Evolutionary conservation across 2,888 invertebrate genomes (phyloP).

Genomic region (Terebella lapidaria): DNA sequence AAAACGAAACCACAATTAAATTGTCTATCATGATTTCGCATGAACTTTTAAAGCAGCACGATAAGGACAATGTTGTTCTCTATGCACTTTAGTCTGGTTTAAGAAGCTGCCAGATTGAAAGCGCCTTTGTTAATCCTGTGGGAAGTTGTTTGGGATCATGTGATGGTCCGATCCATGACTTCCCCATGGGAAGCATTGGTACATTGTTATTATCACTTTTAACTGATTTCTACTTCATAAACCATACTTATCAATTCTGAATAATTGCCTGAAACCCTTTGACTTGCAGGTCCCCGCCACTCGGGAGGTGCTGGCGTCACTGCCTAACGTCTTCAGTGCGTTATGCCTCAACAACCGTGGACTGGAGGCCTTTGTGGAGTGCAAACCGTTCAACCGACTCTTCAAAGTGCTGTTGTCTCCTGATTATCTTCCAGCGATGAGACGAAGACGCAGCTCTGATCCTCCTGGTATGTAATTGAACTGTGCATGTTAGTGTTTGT

Average conservation of each 20-base stretch:
- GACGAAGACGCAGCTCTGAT: slow-evolving; percentile 73
- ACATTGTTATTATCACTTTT: not conserved
- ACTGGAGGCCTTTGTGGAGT: slow-evolving; percentile 70
- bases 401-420: slow-evolving; percentile 71
- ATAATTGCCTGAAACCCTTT: not conserved
- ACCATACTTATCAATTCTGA: not conserved
- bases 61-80: not conserved
- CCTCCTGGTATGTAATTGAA: slow-evolving; percentile 44
- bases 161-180: not conserved
- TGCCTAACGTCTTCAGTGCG: slow-evolving; percentile 79
- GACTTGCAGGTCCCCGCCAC: slow-evolving; percentile 57
- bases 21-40: not conserved
- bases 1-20: not conserved
- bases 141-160: not conserved
- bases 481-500: no score
- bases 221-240: not conserved
- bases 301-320: slow-evolving; percentile 66
- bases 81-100: not conserved
- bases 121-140: not conserved
- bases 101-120: not conserved
- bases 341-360: slow-evolving; percentile 78
- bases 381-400: slow-evolving; percentile 72
- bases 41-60: not conserved
- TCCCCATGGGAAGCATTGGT: not conserved
- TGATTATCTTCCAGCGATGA: slow-evolving; percentile 79